phyloP scores from a whole-genome alignment of 2,888 invertebrate species.

The Xestia xanthographa region DNA sequence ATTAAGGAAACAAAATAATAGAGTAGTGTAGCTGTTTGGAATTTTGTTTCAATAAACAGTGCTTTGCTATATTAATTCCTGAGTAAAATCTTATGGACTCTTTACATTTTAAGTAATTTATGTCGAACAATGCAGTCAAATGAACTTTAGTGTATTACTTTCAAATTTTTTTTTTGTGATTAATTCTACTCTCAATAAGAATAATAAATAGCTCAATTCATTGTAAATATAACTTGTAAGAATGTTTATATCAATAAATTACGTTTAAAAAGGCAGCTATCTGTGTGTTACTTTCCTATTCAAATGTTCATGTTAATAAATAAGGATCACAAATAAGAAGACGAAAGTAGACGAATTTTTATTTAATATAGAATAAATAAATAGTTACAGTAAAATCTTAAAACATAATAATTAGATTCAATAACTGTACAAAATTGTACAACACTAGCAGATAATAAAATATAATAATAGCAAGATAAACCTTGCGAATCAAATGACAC shows the following conservation, averaged over 20 bases:
- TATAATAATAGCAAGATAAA: constrained; percentile 58
- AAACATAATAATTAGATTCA: constrained; percentile 84
- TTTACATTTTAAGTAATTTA: not conserved
- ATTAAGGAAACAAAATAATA: not conserved
- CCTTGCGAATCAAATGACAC: constrained; percentile 26
- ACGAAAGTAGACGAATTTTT: constrained; percentile 62
- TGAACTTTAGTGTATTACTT: not conserved
- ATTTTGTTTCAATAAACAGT: not conserved
- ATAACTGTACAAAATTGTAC: constrained; percentile 88
- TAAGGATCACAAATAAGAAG: constrained; percentile 45
- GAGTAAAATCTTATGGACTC: not conserved
- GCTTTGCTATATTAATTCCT: constrained; percentile 5
- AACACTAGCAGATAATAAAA: constrained; percentile 61
- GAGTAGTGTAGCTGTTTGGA: not conserved
- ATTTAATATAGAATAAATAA: constrained; percentile 85
- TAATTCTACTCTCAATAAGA: not conserved
- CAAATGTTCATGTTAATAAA: constrained; percentile 23
- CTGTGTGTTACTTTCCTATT: not conserved
- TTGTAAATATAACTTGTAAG: constrained; percentile 44
- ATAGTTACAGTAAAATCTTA: constrained; percentile 82
- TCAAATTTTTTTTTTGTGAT: not conserved
- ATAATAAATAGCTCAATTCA: constrained; percentile 19
- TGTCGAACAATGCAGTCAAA: constrained; percentile 29
- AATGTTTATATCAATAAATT: constrained; percentile 33
- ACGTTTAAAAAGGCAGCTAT: not conserved